phyloP scores from a whole-genome alignment of 1,140 invertebrate species.

The Cyclargus thomasi region DNA sequence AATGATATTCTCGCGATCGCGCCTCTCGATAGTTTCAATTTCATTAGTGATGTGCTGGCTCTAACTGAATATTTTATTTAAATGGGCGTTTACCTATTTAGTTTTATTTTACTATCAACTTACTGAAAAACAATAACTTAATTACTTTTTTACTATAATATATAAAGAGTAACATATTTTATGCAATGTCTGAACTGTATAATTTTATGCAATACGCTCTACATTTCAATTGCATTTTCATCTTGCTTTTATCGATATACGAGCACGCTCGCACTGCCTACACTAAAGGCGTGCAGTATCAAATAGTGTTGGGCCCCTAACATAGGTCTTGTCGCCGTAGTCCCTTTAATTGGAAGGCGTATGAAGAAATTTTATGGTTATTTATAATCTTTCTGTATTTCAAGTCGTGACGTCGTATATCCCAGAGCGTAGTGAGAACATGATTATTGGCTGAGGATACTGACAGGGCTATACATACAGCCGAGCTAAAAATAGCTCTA shows the following conservation, averaged over 20 bases:
- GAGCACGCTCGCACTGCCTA: conserved; percentile 26
- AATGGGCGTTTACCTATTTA: neutral
- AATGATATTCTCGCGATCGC: conserved; percentile 65
- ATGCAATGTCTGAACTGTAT: too few species aligned
- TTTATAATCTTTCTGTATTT: conserved; percentile 22
- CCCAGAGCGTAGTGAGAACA: neutral
- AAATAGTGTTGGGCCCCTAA: conserved; percentile 33
- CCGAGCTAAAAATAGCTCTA: neutral
- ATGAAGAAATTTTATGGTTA: conserved; percentile 29
- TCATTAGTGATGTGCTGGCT: conserved; percentile 25
- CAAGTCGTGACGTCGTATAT: neutral
- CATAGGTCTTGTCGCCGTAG: conserved; percentile 52
- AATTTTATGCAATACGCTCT: too few species aligned
- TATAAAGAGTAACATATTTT: too few species aligned
- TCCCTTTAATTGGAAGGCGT: conserved; percentile 47
- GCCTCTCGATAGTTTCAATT: conserved; percentile 38
- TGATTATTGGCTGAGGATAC: neutral
- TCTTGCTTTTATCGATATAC: conserved; percentile 23
- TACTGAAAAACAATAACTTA: too few species aligned
- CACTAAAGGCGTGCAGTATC: conserved; percentile 35
- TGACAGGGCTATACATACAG: neutral
- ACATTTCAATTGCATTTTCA: too few species aligned
- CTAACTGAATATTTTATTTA: neutral
- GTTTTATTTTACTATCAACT: too few species aligned
- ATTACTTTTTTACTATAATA: too few species aligned